Evolutionary conservation across 2,113 vertebrate genomes (phyloP).

Genomic region (Oncorhynchus nerka): DNA sequence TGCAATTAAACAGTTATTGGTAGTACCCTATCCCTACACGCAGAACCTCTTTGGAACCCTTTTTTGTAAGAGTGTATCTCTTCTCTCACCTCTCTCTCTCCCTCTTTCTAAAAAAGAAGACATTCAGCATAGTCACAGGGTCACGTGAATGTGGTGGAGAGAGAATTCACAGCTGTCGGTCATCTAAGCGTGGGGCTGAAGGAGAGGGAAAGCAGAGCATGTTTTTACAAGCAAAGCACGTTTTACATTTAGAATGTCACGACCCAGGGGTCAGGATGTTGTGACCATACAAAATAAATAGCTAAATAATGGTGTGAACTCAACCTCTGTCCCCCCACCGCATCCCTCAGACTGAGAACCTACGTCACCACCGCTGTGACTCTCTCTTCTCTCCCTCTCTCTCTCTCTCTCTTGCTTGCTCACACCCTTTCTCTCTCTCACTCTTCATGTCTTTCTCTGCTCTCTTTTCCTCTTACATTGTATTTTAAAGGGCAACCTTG

Average conservation of each 20-base stretch:
- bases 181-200: not conserved
- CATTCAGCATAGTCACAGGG: not conserved
- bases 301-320: conserved; percentile 19
- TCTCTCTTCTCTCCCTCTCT: not conserved
- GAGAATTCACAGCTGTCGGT: conserved; percentile 18
- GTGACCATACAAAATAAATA: conserved; percentile 40
- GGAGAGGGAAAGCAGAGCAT: conserved; percentile 14
- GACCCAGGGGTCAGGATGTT: conserved; percentile 25
- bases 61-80: too few relatives aligned
- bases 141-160: conserved; percentile 15
- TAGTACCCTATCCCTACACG: too few relatives aligned
- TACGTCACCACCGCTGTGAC: not conserved
- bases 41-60: too few relatives aligned
- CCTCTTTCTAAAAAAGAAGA: not conserved
- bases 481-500: not conserved
- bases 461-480: not conserved
- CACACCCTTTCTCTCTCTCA: not conserved
- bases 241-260: too few relatives aligned
- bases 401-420: not conserved
- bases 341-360: conserved; percentile 11
- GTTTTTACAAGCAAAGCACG: too few relatives aligned
- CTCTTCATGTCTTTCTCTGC: not conserved
- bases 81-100: too few relatives aligned
- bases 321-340: conserved; percentile 11
- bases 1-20: too few relatives aligned